Conservation (phyloP, 2,797 vertebrate species). For the Darevskia mixta region DNA sequence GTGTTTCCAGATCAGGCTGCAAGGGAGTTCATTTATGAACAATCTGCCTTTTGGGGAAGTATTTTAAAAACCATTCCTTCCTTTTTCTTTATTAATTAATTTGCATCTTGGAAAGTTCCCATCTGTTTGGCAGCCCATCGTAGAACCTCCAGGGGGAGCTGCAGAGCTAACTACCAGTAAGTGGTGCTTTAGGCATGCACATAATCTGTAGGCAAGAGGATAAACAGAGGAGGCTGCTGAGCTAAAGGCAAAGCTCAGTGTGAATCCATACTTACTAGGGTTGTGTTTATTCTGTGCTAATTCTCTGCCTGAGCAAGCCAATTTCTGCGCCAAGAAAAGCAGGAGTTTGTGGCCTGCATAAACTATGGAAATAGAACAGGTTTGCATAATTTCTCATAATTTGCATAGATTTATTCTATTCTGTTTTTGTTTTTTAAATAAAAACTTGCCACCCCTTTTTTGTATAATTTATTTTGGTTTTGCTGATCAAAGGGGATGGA, state of each 20-base stretch:
- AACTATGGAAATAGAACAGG: not conserved
- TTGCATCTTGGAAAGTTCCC: not conserved
- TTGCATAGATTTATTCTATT: not conserved
- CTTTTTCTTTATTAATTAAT: not conserved
- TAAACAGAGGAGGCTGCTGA: not conserved
- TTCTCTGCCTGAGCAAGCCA: not conserved
- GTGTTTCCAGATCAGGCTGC: not conserved
- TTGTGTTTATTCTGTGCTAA: not conserved
- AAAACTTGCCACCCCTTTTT: no score
- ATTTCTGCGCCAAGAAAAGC: not conserved
- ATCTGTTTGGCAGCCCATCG: not conserved
- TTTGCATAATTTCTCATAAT: not conserved
- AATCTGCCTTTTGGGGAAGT: constrained; percentile 3
- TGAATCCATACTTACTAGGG: not conserved
- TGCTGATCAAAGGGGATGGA: not conserved
- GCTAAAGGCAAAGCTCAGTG: not conserved
- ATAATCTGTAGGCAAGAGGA: not conserved
- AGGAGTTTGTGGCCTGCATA: not conserved
- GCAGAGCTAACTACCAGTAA: not conserved
- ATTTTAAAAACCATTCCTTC: not conserved
- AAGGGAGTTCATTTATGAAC: not conserved
- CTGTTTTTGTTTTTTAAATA: not conserved
- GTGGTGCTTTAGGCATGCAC: not conserved
- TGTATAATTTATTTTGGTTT: not conserved
- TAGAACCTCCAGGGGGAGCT: constrained; percentile 16